Conservation (phyloP, 2,797 vertebrate genomes). For the Pipistrellus kuhlii region DNA sequence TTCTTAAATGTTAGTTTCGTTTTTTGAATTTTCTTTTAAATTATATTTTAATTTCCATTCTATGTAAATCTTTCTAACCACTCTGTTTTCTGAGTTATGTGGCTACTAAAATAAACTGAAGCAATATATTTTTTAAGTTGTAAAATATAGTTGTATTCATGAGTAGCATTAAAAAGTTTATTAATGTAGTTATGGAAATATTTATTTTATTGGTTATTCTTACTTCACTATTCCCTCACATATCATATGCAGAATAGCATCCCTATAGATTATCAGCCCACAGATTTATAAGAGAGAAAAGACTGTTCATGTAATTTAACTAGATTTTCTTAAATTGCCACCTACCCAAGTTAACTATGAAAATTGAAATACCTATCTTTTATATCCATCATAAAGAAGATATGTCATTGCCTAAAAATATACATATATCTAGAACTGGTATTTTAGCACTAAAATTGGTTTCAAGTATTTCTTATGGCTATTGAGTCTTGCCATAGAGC, state of each 20-base stretch:
- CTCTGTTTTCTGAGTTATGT: conserved; percentile 49
- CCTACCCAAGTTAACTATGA: conserved; percentile 31
- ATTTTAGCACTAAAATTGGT: neutral
- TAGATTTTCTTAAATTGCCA: conserved; percentile 37
- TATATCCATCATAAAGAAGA: neutral
- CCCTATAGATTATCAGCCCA: neutral
- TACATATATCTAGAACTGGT: neutral
- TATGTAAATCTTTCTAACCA: conserved; percentile 47
- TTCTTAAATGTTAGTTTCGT: conserved; percentile 45
- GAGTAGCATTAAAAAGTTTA: conserved; percentile 35
- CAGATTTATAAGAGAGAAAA: neutral
- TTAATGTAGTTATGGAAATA: conserved; percentile 25
- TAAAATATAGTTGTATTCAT: conserved; percentile 49
- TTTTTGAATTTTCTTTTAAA: conserved; percentile 68
- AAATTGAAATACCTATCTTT: conserved; percentile 22
- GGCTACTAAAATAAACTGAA: conserved; percentile 55
- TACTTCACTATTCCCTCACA: neutral
- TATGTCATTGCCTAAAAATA: neutral
- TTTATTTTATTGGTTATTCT: conserved; percentile 19
- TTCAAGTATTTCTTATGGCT: neutral
- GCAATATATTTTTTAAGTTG: conserved; percentile 31
- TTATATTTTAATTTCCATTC: conserved; percentile 45
- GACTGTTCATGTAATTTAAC: neutral
- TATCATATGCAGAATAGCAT: conserved; percentile 42
- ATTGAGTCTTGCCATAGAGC: neutral